Conservation (phyloP, 2,888 invertebrate species). For the Conomelus anceps region DNA sequence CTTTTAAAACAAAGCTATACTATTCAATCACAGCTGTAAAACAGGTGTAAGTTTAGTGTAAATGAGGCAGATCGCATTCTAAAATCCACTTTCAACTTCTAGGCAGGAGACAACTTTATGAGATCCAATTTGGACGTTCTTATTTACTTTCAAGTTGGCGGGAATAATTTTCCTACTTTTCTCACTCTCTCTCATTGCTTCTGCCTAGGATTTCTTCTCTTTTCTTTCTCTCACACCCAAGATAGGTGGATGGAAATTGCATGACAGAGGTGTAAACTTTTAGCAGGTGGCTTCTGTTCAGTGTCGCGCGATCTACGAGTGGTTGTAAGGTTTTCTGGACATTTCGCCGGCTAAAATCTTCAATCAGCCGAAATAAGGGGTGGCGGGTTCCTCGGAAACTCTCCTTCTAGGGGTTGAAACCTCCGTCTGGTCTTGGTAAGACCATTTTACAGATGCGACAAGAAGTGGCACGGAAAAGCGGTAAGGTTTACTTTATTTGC, state of each 20-base stretch:
- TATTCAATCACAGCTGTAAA: neutral
- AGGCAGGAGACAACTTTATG: neutral
- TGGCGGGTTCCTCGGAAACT: neutral
- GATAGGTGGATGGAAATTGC: too few species aligned
- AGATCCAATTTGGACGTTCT: neutral
- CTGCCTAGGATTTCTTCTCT: too few species aligned
- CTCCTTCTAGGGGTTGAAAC: neutral
- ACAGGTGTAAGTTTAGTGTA: neutral
- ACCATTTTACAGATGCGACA: neutral
- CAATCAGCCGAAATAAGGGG: neutral
- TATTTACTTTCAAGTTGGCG: neutral
- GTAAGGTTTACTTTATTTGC: neutral
- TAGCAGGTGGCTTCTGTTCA: neutral
- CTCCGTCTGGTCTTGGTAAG: neutral
- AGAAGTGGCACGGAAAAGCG: neutral
- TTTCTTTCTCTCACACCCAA: too few species aligned
- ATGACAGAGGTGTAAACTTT: neutral
- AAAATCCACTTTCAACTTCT: neutral
- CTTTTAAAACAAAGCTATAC: neutral
- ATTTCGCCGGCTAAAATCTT: neutral
- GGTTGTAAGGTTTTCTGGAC: neutral
- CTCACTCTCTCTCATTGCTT: neutral
- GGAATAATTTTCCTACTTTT: neutral
- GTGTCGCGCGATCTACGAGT: neutral
- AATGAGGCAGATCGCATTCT: neutral